Evolutionary conservation across 1,140 invertebrate genomes (phyloP).

Genomic region (Matsumurasca onukii): DNA sequence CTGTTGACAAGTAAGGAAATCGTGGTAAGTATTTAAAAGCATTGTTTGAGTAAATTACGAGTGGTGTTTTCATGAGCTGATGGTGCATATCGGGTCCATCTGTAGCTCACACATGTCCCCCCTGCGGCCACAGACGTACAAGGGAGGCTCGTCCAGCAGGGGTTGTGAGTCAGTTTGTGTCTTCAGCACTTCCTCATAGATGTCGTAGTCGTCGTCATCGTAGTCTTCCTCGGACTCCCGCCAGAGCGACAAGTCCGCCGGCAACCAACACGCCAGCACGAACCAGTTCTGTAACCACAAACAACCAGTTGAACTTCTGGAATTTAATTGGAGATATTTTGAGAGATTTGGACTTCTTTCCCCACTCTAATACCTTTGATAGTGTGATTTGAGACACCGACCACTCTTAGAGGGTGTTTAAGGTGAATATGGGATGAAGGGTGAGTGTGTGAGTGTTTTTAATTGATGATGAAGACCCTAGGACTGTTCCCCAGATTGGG

Average conservation of each 20-base stretch:
- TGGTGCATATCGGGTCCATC: constrained; percentile 42
- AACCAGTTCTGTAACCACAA: constrained; percentile 44
- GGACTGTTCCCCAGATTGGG: too few species aligned
- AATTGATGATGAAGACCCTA: too few species aligned
- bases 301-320: too few species aligned
- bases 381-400: too few species aligned
- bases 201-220: constrained; percentile 39
- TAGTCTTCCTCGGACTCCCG: constrained; percentile 36
- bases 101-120: constrained; percentile 37
- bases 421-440: too few species aligned
- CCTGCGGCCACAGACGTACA: constrained; percentile 32
- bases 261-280: constrained; percentile 42
- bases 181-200: constrained; percentile 38
- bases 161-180: constrained; percentile 37
- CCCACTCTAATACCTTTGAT: too few species aligned
- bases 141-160: constrained; percentile 28
- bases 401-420: too few species aligned
- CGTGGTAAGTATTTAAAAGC: not conserved
- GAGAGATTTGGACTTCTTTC: too few species aligned
- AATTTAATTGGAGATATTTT: too few species aligned
- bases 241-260: constrained; percentile 35
- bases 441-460: too few species aligned
- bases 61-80: constrained; percentile 33
- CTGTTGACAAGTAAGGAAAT: not conserved
- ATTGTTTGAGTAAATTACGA: not conserved